Evolutionary conservation across 2,113 vertebrate genomes (phyloP).

Genomic region (Nipponia nippon): DNA sequence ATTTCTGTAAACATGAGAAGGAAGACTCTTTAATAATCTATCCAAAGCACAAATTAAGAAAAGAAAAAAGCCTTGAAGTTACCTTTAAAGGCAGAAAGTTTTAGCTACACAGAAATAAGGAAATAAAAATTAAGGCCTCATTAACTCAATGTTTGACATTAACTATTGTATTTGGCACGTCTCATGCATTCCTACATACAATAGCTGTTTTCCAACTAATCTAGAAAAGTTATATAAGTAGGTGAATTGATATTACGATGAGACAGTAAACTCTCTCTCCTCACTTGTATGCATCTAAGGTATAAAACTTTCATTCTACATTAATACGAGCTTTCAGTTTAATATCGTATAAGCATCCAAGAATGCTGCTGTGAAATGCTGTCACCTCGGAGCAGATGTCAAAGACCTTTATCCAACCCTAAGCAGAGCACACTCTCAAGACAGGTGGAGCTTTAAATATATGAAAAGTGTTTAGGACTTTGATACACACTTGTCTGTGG

Average conservation of each 20-base stretch:
- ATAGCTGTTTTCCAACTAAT: background rate
- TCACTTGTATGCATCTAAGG: background rate
- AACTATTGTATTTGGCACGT: background rate
- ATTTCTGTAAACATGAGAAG: background rate
- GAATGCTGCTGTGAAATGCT: fast-evolving
- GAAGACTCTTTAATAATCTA: background rate
- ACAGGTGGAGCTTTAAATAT: background rate
- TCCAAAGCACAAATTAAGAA: background rate
- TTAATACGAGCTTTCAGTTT: background rate
- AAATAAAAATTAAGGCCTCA: background rate
- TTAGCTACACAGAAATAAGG: background rate
- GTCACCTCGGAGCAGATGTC: background rate
- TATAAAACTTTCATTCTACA: background rate
- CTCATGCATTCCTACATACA: background rate
- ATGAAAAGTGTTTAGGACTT: background rate
- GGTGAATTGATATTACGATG: background rate
- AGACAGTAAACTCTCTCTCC: background rate
- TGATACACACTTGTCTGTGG: background rate
- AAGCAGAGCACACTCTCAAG: background rate
- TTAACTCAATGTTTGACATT: background rate
- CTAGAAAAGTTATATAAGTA: background rate
- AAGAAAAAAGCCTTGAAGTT: background rate
- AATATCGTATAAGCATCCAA: background rate
- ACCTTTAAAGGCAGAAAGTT: background rate
- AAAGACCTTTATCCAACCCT: background rate